Conservation (phyloP, 2,113 vertebrate species). For the Chunga burmeisteri region DNA sequence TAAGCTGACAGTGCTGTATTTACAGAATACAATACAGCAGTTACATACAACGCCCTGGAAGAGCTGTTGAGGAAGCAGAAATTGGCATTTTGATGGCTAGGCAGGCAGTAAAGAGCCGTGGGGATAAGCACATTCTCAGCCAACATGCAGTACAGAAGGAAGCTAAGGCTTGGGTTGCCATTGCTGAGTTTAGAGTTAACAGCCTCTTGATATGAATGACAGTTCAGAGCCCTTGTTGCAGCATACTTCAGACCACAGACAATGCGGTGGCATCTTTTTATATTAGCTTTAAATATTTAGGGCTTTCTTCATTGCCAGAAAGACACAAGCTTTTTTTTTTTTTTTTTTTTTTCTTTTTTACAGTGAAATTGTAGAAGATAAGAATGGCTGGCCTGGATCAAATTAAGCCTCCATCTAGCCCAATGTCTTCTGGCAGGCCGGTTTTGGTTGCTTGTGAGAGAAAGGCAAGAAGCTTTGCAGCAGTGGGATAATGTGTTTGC, state of each 20-base stretch:
- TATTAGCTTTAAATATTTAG: background rate
- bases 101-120: background rate
- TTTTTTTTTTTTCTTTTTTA: background rate
- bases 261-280: background rate
- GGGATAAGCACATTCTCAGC: background rate
- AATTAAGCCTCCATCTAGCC: background rate
- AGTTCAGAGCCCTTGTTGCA: background rate
- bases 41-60: background rate
- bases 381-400: background rate
- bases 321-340: background rate
- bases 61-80: background rate
- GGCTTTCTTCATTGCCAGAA: background rate
- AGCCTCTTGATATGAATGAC: background rate
- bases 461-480: slow-evolving; percentile 13
- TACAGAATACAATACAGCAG: background rate
- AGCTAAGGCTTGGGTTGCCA: background rate
- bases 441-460: background rate
- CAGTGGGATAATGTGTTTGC: background rate
- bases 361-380: slow-evolving; percentile 4
- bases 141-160: background rate
- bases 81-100: background rate
- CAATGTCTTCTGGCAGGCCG: background rate
- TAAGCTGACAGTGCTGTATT: background rate
- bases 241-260: slow-evolving; percentile 4
- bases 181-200: background rate